phyloP scores from a whole-genome alignment of 2,113 vertebrate genomes.

The Candoia aspera region DNA sequence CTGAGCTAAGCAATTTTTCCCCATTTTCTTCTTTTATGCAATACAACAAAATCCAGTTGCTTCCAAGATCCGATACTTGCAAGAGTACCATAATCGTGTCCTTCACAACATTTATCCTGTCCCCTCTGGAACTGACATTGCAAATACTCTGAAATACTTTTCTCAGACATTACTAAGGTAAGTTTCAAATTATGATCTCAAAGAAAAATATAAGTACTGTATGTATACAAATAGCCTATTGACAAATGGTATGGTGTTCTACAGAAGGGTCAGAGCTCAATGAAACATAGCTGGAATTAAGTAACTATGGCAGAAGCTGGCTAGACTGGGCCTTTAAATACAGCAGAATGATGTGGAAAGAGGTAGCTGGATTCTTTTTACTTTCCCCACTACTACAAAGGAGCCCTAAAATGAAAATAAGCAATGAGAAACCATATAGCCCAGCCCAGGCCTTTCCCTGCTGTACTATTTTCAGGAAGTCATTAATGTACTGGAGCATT shows the following conservation, averaged over 20 bases:
- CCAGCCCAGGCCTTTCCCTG: not conserved
- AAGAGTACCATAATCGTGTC: constrained; percentile 99
- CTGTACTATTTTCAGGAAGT: not conserved
- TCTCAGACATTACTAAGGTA: constrained; percentile 99
- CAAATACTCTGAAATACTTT: constrained; percentile 99
- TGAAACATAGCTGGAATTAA: constrained; percentile 32
- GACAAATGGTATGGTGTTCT: constrained; percentile 61
- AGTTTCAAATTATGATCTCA: constrained; percentile 79
- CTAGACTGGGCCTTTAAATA: constrained; percentile 16
- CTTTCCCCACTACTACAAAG: not conserved
- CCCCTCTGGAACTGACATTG: constrained; percentile 99
- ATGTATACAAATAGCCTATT: constrained; percentile 56
- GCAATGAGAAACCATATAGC: not conserved
- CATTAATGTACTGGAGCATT: not conserved
- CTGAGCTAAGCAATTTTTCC: constrained; percentile 61
- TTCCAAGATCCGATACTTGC: constrained; percentile 99
- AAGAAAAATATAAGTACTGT: constrained; percentile 33
- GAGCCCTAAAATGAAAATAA: not conserved
- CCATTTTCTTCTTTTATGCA: constrained; percentile 75
- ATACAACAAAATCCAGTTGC: constrained; percentile 84
- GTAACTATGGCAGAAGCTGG: constrained; percentile 54
- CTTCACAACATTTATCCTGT: constrained; percentile 99
- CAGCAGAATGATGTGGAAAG: not conserved
- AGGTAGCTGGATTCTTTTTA: not conserved
- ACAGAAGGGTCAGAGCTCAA: constrained; percentile 68